Conservation (phyloP, 2,113 vertebrate genomes). For the Herpetotheres cachinnans region DNA sequence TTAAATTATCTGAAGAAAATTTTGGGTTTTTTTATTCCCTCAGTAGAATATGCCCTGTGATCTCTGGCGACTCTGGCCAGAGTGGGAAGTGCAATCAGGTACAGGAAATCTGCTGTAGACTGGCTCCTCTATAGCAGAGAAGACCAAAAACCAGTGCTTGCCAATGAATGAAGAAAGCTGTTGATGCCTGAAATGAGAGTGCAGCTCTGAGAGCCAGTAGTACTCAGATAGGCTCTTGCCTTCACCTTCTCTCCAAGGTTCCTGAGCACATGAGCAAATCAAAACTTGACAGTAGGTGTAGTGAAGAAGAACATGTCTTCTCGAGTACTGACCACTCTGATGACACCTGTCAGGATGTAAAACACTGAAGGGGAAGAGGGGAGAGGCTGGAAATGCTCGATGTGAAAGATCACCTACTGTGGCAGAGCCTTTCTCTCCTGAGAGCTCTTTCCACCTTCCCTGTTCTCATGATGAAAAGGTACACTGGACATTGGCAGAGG, state of each 20-base stretch:
- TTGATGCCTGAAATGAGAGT: accelerated
- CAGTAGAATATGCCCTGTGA: neutral
- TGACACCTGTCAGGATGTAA: neutral
- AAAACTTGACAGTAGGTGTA: neutral
- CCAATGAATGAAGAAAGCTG: neutral
- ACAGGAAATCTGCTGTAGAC: neutral
- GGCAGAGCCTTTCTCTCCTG: neutral
- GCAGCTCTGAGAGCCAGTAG: neutral
- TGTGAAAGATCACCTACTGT: neutral
- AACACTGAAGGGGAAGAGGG: neutral
- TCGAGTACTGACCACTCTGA: neutral
- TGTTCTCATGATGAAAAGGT: neutral
- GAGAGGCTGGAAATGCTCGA: neutral
- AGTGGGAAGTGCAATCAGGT: neutral
- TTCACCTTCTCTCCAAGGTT: neutral
- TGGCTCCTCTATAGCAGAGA: neutral
- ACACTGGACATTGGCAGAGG: neutral
- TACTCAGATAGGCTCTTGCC: neutral
- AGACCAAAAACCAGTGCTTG: neutral
- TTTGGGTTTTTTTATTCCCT: neutral
- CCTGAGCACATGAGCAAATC: neutral
- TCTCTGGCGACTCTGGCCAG: neutral
- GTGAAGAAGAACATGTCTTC: neutral
- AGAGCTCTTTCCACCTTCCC: neutral
- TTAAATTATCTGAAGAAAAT: neutral